Conservation (phyloP, 2,797 vertebrate genomes). For the Lithobates sylvaticus region DNA sequence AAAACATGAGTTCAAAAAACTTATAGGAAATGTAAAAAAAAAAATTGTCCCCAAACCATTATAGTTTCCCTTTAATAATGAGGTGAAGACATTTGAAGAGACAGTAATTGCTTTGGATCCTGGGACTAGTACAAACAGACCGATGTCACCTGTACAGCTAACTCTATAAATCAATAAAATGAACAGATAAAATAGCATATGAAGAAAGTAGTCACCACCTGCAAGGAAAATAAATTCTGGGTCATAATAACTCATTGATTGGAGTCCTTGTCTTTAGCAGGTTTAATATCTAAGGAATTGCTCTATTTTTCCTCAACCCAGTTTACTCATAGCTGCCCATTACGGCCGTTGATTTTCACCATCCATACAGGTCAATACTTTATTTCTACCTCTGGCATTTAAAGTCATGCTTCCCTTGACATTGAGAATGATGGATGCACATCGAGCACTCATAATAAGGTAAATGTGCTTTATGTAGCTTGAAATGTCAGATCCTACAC, state of each 20-base stretch:
- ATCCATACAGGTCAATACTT: slow-evolving; percentile 16
- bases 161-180: neutral
- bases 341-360: slow-evolving; percentile 15
- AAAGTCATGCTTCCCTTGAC: slow-evolving; percentile 30
- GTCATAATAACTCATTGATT: slow-evolving; percentile 1
- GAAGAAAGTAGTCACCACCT: neutral
- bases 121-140: neutral
- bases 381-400: neutral
- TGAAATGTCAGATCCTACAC: slow-evolving; percentile 48
- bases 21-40: too few relatives aligned
- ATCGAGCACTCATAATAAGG: neutral
- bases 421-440: slow-evolving; percentile 32
- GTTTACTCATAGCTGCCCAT: neutral
- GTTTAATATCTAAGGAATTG: neutral
- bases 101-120: neutral
- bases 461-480: slow-evolving; percentile 46
- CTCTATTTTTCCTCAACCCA: neutral
- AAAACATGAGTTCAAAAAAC: too few relatives aligned
- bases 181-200: neutral
- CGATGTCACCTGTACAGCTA: neutral
- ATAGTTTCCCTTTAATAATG: neutral
- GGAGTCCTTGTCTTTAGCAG: neutral
- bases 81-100: neutral
- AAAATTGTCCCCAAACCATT: too few relatives aligned
- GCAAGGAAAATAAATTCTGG: neutral